Conservation (phyloP, 2,888 invertebrate species). For the Marronus borbonicus region DNA sequence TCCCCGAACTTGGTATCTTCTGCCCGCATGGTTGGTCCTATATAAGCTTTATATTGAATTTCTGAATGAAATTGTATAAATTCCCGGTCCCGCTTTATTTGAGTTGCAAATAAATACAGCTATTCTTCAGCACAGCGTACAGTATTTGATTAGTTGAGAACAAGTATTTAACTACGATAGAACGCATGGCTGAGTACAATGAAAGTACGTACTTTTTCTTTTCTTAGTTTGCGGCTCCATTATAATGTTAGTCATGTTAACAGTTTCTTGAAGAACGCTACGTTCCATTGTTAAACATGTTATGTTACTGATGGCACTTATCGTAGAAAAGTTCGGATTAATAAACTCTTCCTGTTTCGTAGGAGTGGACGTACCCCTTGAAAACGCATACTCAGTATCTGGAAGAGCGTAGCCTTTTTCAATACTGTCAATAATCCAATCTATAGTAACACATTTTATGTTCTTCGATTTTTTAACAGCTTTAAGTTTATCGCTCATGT, state of each 20-base stretch:
- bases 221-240: constrained; percentile 21
- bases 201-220: constrained; percentile 28
- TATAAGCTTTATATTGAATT: too few relatives aligned
- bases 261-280: constrained; percentile 53
- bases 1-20: too few relatives aligned
- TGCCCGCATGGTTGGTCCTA: too few relatives aligned
- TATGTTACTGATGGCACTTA: constrained; percentile 68
- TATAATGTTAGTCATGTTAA: constrained; percentile 47
- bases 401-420: constrained; percentile 80
- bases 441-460: constrained; percentile 78
- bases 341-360: constrained; percentile 71
- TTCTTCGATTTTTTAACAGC: constrained; percentile 72
- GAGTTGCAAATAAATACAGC: too few relatives aligned
- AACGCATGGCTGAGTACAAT: not conserved
- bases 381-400: constrained; percentile 74
- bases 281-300: constrained; percentile 14
- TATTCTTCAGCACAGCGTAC: too few relatives aligned
- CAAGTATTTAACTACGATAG: too few relatives aligned
- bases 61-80: too few relatives aligned
- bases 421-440: constrained; percentile 88
- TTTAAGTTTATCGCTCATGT: constrained; percentile 82
- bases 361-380: constrained; percentile 81
- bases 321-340: constrained; percentile 71
- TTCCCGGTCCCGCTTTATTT: too few relatives aligned
- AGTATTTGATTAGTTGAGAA: too few relatives aligned